phyloP scores from a whole-genome alignment of 2,113 vertebrate genomes.

The Rhinopomastus cyanomelas region DNA sequence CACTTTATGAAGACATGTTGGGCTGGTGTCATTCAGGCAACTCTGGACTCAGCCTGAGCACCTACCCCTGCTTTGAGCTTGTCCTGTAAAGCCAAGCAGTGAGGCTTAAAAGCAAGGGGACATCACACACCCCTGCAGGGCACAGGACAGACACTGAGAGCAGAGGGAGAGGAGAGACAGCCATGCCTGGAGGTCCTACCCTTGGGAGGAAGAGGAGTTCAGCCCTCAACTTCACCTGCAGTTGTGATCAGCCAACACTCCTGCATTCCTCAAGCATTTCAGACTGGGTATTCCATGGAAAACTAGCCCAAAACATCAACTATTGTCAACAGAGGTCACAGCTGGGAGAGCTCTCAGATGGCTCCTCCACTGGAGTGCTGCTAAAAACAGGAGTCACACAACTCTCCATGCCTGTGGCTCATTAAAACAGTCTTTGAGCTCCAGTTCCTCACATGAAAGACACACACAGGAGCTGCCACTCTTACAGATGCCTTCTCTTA shows the following conservation, averaged over 20 bases:
- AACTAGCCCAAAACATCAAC: accelerated
- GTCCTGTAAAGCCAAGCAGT: neutral
- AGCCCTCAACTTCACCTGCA: accelerated
- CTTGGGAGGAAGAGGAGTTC: neutral
- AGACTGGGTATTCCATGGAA: accelerated
- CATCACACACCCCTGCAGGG: accelerated
- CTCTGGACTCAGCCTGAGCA: neutral
- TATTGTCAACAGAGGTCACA: neutral
- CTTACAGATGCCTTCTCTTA: neutral
- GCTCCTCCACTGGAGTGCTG: neutral
- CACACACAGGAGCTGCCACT: neutral
- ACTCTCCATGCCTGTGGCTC: neutral
- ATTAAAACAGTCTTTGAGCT: neutral
- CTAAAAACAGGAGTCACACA: neutral
- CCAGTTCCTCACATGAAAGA: neutral
- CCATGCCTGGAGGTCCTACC: neutral
- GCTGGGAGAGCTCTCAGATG: neutral
- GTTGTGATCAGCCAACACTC: accelerated
- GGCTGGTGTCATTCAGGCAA: neutral
- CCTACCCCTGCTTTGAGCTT: neutral
- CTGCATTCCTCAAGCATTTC: accelerated
- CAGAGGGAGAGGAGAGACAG: neutral
- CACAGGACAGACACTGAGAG: neutral
- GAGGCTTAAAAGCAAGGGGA: neutral
- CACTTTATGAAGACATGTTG: accelerated